Evolutionary conservation across 2,888 invertebrate genomes (phyloP), one percentile per base, ranked within the genome.

Genomic region (Idaea biselata): DNA sequence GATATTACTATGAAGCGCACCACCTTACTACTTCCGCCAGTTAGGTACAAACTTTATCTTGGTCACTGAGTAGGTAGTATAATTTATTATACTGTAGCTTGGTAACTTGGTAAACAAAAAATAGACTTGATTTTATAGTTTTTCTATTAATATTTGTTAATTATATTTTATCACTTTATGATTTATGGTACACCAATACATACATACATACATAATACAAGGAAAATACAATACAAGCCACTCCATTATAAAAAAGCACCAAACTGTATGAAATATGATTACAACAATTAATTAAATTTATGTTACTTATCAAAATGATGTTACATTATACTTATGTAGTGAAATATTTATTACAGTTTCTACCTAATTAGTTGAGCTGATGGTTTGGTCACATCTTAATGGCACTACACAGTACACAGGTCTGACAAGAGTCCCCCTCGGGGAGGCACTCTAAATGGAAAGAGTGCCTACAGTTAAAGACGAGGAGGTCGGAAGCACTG

Each of bases 381-480:
- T 64, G 65, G 68, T 11, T 58, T 65, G 72, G 78, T 90, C 87
- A 91, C 88, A 91, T 89, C 73, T 88, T 86, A 55, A 90, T 88
- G 8, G 91, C 91, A 75, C 84, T 87, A 73, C 93, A 91, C 55
- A 92, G 86, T 33, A 81, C 79, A 73, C 93, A 93, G 68, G 74
- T 78, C 61, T 81, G 78, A 69, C 81, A 82, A 63, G 81, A 77
- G 16, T 77, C 79, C 44, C 86, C 86, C 6, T 85, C 93, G 0
- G 95, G 95, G 70, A 98, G 88, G 84, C 98, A 98, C 65, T 95
- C 95, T 82, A 96, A 95, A 83, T 98, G 98, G 86, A 98, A 98
- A 8, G 95, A 94, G 88, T 99, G 98, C 70, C 96, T 95, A 83
- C 98, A 99, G 82, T 96, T 96, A 83, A 97, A 99, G 63, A 97